Percentiles rank a stretch among this genome's conserved stretches.
Evolutionary conservation across 2,797 vertebrate species (phyloP).

Genomic region (Gadopsis marmoratus): DNA sequence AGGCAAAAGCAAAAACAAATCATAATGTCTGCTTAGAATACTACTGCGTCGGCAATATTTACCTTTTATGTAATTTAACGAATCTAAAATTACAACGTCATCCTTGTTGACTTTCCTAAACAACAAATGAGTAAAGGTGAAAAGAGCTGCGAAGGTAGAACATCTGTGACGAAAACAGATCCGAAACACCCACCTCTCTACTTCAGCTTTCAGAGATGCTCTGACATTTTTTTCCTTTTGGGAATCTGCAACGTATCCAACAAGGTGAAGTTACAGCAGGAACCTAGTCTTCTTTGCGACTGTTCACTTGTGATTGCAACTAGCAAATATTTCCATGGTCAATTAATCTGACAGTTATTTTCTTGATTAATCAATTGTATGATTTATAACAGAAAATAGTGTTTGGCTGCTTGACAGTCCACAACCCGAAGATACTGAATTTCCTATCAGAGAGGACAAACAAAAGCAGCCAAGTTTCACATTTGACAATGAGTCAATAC

Average conservation of each 20-base stretch:
- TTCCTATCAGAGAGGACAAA: background rate
- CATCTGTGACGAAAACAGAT: background rate
- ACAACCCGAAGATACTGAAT: background rate
- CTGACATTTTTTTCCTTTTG: slow-evolving; percentile 87
- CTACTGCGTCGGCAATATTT: background rate
- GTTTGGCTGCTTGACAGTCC: background rate
- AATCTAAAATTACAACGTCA: slow-evolving; percentile 88
- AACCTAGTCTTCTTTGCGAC: background rate
- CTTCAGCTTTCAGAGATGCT: slow-evolving; percentile 86
- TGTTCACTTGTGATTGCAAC: background rate
- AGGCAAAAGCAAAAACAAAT: background rate
- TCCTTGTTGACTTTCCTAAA: slow-evolving; percentile 88
- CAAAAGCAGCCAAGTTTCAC: background rate
- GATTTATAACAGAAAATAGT: background rate
- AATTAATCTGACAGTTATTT: background rate
- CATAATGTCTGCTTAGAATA: background rate
- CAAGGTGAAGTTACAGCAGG: background rate
- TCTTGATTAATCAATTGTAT: background rate
- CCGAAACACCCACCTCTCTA: slow-evolving; percentile 84
- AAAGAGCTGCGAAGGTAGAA: background rate
- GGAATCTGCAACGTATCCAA: slow-evolving; percentile 81
- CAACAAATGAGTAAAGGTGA: slow-evolving; percentile 21
- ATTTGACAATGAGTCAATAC: background rate
- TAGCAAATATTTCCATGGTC: background rate
- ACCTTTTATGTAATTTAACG: slow-evolving; percentile 92